Evolutionary conservation across 2,888 invertebrate species (phyloP), one percentile per base, ranked within the genome.

Genomic region (Dioctria rufipes): DNA sequence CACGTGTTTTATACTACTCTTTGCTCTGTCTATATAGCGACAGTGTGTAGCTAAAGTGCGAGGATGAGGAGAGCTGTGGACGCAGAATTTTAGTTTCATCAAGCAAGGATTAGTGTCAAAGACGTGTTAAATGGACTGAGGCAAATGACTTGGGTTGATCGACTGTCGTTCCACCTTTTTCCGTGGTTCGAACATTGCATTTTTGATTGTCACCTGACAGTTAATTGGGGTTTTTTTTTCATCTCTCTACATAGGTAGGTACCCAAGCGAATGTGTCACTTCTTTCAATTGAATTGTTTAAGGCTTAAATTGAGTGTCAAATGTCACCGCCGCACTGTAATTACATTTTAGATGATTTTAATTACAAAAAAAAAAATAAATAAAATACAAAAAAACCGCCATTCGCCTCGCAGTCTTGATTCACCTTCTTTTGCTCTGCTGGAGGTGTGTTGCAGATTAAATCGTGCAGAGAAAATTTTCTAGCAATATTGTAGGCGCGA

Each of bases 71-170:
- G 25, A 25, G 25, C 25, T 42, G 13, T 13, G 51, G 71, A 67
- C 71, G 71, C 51, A 51, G 51, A 61, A 60, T 75, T 75, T 61
- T n/a, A 88, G 88, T 89, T 89, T 89, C 88, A 88, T 88, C 88
- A 87, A 87, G 86, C 85, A 86, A 86, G 88, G 88, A 89, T 89
- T 89, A 89, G 87, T 87, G 88, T 89, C 88, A 88, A 86, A 88
- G 88, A 88, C 86, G 88, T 89, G 89, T 89, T 89, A 89, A 89
- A 89, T 89, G 88, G 88, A 88, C 88, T 89, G 89, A 88, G 87
- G 88, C 80, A 83, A 83, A 82, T 82, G 71, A 81, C 79, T 82
- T 80, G 69, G 78, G 69, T 80, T 71, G 80, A 82, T 79, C 82
- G 63, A 65, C 67, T 81, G 78, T 80, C 79, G 67, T 54, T 80